A percentile compares a stretch with the other conserved stretches of the same genome.
Evolutionary conservation across 1,140 invertebrate species (phyloP).

Genomic region (Hestina assimilis): DNA sequence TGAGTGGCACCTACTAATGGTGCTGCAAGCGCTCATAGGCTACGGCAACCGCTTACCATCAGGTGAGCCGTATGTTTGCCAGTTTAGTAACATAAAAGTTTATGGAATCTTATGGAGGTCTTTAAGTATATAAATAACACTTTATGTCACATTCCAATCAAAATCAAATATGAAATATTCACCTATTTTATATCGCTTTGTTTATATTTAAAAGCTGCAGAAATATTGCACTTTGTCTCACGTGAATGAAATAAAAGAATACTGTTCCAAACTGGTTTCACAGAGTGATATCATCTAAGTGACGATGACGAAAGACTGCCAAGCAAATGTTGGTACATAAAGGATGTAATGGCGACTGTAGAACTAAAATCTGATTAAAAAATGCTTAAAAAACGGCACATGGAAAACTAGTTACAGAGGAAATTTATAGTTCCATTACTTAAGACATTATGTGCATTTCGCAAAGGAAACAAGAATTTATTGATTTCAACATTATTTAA

Average conservation of each 20-base stretch:
- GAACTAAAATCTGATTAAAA: slow-evolving; percentile 2
- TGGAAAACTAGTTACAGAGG: neutral
- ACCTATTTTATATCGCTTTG: neutral
- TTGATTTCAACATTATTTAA: no score
- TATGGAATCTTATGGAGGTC: no score
- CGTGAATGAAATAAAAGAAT: slow-evolving; percentile 5
- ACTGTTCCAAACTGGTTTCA: slow-evolving; percentile 2
- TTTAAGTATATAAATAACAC: no score
- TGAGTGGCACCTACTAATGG: no score
- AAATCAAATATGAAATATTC: no score
- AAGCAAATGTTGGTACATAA: neutral
- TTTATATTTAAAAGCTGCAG: neutral
- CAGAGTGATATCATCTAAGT: slow-evolving; percentile 10
- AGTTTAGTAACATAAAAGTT: no score
- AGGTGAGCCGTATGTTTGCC: no score
- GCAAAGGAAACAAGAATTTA: no score
- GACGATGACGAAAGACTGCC: slow-evolving; percentile 2
- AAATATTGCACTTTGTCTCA: neutral
- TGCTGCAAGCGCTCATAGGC: no score
- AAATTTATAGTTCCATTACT: no score
- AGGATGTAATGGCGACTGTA: neutral
- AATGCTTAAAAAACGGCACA: neutral
- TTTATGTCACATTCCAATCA: no score
- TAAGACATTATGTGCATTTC: neutral
- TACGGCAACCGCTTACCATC: no score